phyloP scores from a whole-genome alignment of 2,113 vertebrate genomes.

The Corydoras maculifer region DNA sequence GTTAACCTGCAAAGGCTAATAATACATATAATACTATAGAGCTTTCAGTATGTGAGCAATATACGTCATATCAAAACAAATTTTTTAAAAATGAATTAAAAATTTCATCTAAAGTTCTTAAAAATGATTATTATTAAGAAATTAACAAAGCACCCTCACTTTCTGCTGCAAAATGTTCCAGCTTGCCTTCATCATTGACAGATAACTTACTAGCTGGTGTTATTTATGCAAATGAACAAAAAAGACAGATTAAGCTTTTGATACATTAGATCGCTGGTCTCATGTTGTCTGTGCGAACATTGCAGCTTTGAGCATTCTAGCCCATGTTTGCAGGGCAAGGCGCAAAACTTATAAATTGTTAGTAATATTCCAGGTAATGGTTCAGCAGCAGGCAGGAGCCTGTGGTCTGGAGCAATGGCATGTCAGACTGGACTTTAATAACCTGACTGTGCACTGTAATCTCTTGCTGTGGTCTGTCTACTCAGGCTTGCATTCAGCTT shows the following conservation, averaged over 20 bases:
- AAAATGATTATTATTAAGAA: no score
- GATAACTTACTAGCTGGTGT: neutral
- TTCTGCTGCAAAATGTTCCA: neutral
- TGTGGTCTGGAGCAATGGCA: constrained; percentile 33
- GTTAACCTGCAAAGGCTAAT: no score
- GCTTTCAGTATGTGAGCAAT: neutral
- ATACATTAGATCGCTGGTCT: no score
- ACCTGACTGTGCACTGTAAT: constrained; percentile 56
- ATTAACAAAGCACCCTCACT: no score
- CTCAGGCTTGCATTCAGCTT: constrained; percentile 22
- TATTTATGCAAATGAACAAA: no score
- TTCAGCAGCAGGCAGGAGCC: constrained; percentile 8
- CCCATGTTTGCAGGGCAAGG: neutral
- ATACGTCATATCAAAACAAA: no score
- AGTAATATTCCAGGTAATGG: constrained; percentile 29
- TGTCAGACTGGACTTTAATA: constrained; percentile 47
- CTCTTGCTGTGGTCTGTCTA: constrained; percentile 39
- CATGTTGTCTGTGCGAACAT: no score
- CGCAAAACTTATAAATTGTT: neutral
- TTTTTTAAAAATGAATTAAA: no score
- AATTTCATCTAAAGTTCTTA: no score
- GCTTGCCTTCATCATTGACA: neutral
- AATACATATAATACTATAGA: no score
- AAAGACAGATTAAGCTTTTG: no score
- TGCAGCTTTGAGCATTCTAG: no score